Percentiles rank a stretch among this genome's conserved stretches.
phyloP scores from a whole-genome alignment of 1,140 invertebrate species.

The Procambarus clarkii region DNA sequence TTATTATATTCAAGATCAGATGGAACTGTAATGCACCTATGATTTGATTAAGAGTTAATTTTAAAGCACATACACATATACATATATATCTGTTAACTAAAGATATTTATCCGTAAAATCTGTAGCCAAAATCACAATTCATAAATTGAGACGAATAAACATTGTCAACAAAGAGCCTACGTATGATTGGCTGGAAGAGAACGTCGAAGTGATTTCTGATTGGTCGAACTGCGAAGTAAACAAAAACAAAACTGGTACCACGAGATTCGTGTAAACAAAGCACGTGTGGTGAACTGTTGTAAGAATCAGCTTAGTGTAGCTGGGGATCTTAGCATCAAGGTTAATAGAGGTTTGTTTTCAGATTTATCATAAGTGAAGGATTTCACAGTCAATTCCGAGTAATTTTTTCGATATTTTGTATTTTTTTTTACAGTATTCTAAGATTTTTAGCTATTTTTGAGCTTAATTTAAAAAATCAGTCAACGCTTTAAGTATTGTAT shows the following conservation, averaged over 20 bases:
- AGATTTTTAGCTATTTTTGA: too few relatives aligned
- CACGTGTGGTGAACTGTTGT: neutral
- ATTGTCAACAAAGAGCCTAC: neutral
- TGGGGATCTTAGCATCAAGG: too few relatives aligned
- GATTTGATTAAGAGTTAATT: neutral
- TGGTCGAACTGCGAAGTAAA: slow-evolving; percentile 36
- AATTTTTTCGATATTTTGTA: too few relatives aligned
- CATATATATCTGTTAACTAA: neutral
- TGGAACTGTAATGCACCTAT: neutral
- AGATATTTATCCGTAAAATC: neutral
- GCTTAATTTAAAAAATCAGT: too few relatives aligned
- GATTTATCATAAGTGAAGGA: too few relatives aligned
- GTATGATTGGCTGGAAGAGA: slow-evolving; percentile 30
- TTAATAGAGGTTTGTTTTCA: too few relatives aligned
- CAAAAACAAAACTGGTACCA: slow-evolving; percentile 45
- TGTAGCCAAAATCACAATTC: neutral
- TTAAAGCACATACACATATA: neutral
- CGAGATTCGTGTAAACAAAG: slow-evolving; percentile 55
- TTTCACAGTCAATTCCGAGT: too few relatives aligned
- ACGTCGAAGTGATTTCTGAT: slow-evolving; percentile 41
- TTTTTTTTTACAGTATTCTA: too few relatives aligned
- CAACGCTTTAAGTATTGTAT: too few relatives aligned
- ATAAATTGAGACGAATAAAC: neutral
- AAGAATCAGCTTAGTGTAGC: neutral
- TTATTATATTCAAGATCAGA: neutral